phyloP scores from a whole-genome alignment of 2,888 invertebrate species.

The Sinopyrophorus schimmeli region DNA sequence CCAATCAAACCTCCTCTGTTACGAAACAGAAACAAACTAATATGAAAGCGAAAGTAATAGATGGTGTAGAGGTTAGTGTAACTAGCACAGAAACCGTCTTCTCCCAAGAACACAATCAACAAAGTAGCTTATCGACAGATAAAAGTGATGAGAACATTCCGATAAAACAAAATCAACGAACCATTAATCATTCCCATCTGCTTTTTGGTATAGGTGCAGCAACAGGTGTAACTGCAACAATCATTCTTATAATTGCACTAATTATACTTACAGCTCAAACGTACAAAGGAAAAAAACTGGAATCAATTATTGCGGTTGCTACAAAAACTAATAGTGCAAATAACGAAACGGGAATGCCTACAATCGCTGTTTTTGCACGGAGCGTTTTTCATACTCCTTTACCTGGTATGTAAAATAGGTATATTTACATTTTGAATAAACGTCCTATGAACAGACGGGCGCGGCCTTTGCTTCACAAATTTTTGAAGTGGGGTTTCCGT shows the following conservation, averaged over 20 bases:
- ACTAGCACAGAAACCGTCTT: conserved; percentile 36
- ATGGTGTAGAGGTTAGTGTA: conserved; percentile 30
- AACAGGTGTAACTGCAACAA: conserved; percentile 14
- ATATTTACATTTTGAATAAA: not conserved
- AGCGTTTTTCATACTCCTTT: conserved; percentile 38
- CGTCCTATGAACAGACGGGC: not conserved
- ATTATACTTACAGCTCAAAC: conserved; percentile 11
- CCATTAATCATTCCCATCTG: conserved; percentile 11
- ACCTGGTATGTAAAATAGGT: conserved; percentile 31
- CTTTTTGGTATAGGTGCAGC: conserved; percentile 22
- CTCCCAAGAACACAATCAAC: conserved; percentile 36
- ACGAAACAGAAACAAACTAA: conserved; percentile 38
- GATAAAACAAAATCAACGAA: conserved; percentile 8
- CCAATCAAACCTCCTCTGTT: conserved; percentile 22
- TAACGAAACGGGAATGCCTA: conserved; percentile 4
- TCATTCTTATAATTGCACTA: conserved; percentile 12
- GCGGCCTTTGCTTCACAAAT: too few species aligned
- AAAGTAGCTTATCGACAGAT: too few species aligned
- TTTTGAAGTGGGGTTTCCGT: too few species aligned
- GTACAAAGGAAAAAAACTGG: conserved; percentile 11
- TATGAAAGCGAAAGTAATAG: conserved; percentile 34
- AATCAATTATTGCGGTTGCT: conserved; percentile 4
- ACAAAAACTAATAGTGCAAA: conserved; percentile 8
- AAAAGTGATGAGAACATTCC: conserved; percentile 9
- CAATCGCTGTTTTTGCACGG: conserved; percentile 30